Conservation (phyloP, 2,113 vertebrate genomes). For the Engystomops pustulosus region DNA sequence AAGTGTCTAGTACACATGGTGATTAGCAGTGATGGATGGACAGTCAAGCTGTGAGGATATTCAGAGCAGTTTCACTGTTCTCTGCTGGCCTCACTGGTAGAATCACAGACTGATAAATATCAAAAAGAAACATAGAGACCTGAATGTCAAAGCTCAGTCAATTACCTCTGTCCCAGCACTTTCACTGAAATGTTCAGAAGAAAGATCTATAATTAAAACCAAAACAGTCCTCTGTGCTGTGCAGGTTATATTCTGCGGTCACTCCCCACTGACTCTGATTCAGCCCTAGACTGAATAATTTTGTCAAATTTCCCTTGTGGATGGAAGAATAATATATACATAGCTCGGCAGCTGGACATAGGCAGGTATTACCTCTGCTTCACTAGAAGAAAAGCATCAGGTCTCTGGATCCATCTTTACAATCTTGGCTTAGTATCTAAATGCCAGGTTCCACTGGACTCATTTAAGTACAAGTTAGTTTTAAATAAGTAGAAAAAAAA, state of each 20-base stretch:
- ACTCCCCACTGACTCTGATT: constrained; percentile 3
- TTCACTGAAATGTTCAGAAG: constrained; percentile 7
- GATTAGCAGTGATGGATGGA: constrained; percentile 1
- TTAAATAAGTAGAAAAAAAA: no score
- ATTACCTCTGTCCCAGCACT: constrained; percentile 27
- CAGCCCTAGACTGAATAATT: neutral
- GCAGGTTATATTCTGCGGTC: constrained; percentile 23
- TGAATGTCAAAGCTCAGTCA: neutral
- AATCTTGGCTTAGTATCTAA: neutral
- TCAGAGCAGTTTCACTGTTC: neutral
- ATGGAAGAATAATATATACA: constrained; percentile 29
- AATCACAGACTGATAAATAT: constrained; percentile 16
- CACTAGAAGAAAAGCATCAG: neutral
- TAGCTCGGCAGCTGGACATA: neutral
- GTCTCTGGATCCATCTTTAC: neutral
- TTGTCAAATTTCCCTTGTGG: neutral
- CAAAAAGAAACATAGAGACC: neutral
- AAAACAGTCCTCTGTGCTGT: constrained; percentile 21
- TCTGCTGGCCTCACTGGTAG: neutral
- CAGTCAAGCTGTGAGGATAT: neutral
- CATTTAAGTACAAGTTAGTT: neutral
- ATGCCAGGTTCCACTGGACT: neutral
- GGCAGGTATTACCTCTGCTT: neutral
- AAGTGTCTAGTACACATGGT: neutral
- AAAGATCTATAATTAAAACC: constrained; percentile 40